These are phyloP conservation scores for Cheilosia scutellata DNA, from an alignment of 2,888 invertebrate genomes.

Conservation along the genomic window DNA sequence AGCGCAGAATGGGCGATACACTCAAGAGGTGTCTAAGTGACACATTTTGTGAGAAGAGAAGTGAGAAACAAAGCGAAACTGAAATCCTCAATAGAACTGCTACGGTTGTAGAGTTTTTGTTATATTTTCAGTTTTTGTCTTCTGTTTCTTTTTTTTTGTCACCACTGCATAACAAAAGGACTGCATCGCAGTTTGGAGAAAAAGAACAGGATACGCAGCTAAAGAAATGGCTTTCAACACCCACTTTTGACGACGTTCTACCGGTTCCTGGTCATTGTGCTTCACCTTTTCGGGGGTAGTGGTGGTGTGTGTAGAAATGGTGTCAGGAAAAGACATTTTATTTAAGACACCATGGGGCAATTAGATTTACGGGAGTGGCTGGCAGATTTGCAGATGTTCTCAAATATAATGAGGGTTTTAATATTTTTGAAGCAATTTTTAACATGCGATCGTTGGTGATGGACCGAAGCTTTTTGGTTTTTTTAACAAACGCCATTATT, in stretches of 20 bases:
- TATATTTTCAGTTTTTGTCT: conserved; percentile 11
- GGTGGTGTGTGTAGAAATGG: conserved; percentile 2
- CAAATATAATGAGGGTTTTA: neutral
- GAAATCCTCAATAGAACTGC: conserved; percentile 47
- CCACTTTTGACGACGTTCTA: conserved; percentile 30
- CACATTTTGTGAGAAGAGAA: conserved; percentile 65
- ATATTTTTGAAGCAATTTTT: neutral
- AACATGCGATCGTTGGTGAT: neutral
- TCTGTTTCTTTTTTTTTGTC: conserved; percentile 7
- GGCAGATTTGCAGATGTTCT: conserved; percentile 1
- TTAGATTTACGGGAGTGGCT: conserved; percentile 32
- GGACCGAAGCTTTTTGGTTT: neutral
- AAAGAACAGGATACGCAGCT: conserved; percentile 53
- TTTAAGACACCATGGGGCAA: conserved; percentile 35
- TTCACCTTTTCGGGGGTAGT: conserved; percentile 13
- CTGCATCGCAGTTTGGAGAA: conserved; percentile 34
- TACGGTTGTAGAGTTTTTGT: conserved; percentile 26
- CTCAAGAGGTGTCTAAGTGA: conserved; percentile 69
- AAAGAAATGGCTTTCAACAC: conserved; percentile 26
- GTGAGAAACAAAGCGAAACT: conserved; percentile 62
- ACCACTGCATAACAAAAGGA: conserved; percentile 49
- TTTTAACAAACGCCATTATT: too few species aligned
- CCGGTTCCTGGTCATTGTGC: conserved; percentile 59
- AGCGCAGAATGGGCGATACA: conserved; percentile 53
- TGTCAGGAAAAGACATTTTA: conserved; percentile 39